A percentile compares a stretch with the other conserved stretches of the same genome.
phyloP scores from a whole-genome alignment of 2,113 vertebrate species.

The Formicarius rufipectus region DNA sequence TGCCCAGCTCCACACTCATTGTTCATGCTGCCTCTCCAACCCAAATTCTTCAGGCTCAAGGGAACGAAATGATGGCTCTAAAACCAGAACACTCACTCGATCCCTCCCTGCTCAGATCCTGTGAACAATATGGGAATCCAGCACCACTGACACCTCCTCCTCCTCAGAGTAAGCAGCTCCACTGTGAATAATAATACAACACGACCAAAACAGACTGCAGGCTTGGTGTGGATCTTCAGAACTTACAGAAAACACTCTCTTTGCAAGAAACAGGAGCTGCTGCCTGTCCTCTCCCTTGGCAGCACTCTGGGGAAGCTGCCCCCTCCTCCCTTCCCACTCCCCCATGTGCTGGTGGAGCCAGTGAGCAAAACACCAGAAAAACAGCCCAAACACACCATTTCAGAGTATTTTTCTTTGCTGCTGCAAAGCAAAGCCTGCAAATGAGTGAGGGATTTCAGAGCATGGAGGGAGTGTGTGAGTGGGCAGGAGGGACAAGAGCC shows the following conservation, averaged over 20 bases:
- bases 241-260: not conserved
- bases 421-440: not conserved
- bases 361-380: not conserved
- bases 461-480: not conserved
- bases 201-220: not conserved
- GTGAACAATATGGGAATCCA: not conserved
- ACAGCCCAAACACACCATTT: not conserved
- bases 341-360: not conserved
- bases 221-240: not conserved
- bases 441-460: not conserved
- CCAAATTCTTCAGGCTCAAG: not conserved
- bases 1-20: not conserved
- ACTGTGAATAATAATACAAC: not conserved
- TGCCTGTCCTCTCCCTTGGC: not conserved
- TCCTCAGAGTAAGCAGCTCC: not conserved
- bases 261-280: not conserved
- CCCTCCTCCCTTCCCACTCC: not conserved
- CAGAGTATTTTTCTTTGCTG: not conserved
- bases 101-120: not conserved
- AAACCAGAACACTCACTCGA: not conserved
- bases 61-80: not conserved
- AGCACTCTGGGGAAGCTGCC: not conserved
- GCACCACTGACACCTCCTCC: not conserved
- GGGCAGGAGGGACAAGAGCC: not conserved
- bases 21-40: not conserved